Conservation (phyloP, 2,113 vertebrate genomes). For the Platichthys stellatus region DNA sequence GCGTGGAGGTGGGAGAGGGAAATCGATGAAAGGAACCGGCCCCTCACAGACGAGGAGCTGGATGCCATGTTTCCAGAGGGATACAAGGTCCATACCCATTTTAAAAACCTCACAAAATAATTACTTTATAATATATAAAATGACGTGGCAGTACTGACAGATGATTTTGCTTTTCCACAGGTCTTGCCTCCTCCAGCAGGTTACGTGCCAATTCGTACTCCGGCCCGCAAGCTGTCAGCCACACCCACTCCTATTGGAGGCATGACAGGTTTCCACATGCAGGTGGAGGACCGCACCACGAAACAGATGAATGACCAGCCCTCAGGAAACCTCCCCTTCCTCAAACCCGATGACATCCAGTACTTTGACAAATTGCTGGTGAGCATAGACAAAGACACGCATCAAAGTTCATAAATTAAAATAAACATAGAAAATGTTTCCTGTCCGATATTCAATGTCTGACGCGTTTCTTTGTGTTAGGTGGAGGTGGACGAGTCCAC, state of each 20-base stretch:
- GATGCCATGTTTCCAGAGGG: slow-evolving; percentile 99
- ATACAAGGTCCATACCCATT: slow-evolving; percentile 87
- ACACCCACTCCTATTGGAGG: slow-evolving; percentile 97
- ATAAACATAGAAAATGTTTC: no score
- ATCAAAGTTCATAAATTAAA: no score
- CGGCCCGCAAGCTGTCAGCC: slow-evolving; percentile 94
- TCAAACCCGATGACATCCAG: slow-evolving; percentile 98
- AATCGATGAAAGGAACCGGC: slow-evolving; percentile 97
- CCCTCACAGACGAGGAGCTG: slow-evolving; percentile 96
- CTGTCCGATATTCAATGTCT: not conserved
- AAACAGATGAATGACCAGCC: slow-evolving; percentile 98
- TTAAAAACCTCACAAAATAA: not conserved
- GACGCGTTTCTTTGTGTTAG: slow-evolving; percentile 66
- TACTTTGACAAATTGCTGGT: slow-evolving; percentile 99
- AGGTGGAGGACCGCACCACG: slow-evolving; percentile 93
- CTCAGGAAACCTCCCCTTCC: slow-evolving; percentile 97
- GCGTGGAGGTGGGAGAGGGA: slow-evolving; percentile 99
- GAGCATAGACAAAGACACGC: slow-evolving; percentile 34
- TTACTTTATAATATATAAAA: not conserved
- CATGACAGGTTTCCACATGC: slow-evolving; percentile 99
- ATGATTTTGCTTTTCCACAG: slow-evolving; percentile 65
- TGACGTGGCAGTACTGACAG: not conserved
- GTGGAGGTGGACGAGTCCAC: slow-evolving; percentile 99
- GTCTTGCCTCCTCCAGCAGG: slow-evolving; percentile 96
- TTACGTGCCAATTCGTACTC: slow-evolving; percentile 97